Base-by-base conservation (phyloP, 2,113 vertebrate genomes). In the Chaenocephalus aceratus region DNA sequence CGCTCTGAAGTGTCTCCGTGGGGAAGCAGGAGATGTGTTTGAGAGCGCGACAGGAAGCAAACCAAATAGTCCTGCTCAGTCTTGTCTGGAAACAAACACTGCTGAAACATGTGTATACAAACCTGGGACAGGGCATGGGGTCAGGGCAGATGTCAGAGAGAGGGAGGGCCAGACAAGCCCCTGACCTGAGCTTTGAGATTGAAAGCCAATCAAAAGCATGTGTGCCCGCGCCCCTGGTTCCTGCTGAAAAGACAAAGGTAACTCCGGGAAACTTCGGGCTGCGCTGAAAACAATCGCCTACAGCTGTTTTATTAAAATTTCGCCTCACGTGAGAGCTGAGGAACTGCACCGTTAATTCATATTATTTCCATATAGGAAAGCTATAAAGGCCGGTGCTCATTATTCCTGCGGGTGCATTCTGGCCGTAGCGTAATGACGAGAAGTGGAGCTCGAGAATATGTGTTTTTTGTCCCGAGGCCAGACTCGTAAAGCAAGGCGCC, bases 171-270 rank as follows among this genome's bases (percentile, higher is more conserved):
- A 13, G 49, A 70, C 53, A 75, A 69, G 90, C 83, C 88, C 63
- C 60, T 86, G 81, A 90, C 87, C 88, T 51, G 1, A 36, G 53
- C 61, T 74, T 72, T 89, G n/a, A 90, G 89, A 90, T 63, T 30
- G 8, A 87, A 85, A 75, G 46, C 65, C 76, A 79, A 92, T 91
- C 70, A 72, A 61, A 88, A 93, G 82, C 92, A 93, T 13, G 73
- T 92, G 83, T 83, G 58, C 71, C 41, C 9, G n/a, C 9, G 66
- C 51, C 70, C 15, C 16, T 59, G 36, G 69, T 78, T 72, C 72
- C 48, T n/a, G n/a, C n/a, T n/a, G 69, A 72, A 78, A 61, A 80
- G 60, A 82, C 60, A 58, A 82, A 88, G 79, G n/a, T 68, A 54
- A 58, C 66, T 30, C 46, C 5, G 8, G 21, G 46, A 83, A 82